Evolutionary conservation across 64 coral and sea anemone species (phyloP).

Genomic region (Montipora efflorescens): DNA sequence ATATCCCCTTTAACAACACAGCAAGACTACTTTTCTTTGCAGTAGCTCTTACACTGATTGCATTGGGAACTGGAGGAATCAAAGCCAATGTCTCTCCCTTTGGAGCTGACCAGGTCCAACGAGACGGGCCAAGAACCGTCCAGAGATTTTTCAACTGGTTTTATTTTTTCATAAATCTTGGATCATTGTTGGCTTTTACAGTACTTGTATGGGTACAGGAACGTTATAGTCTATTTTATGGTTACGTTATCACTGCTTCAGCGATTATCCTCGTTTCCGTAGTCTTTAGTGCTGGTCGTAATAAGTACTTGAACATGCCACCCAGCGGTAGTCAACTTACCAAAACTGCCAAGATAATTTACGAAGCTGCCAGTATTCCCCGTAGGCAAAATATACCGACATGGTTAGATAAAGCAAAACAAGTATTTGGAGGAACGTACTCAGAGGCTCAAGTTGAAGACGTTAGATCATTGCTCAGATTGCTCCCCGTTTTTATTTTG

Average conservation of each 20-base stretch:
- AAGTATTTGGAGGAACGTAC: slow-evolving; percentile 63
- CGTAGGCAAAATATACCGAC: background rate
- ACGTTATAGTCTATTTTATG: slow-evolving; percentile 52
- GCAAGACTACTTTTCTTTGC: slow-evolving; percentile 6
- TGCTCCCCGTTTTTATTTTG: slow-evolving; percentile 71
- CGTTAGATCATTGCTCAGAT: slow-evolving; percentile 69
- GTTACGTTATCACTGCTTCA: slow-evolving; percentile 60
- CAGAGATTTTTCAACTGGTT: slow-evolving; percentile 74
- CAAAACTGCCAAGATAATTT: slow-evolving; percentile 67
- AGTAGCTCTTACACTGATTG: slow-evolving; percentile 54
- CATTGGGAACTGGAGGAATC: slow-evolving; percentile 72
- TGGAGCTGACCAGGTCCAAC: slow-evolving; percentile 70
- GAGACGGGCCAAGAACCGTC: slow-evolving; percentile 26
- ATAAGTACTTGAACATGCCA: slow-evolving; percentile 63
- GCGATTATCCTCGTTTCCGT: slow-evolving; percentile 66
- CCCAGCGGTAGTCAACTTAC: slow-evolving; percentile 64
- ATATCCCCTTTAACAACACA: background rate
- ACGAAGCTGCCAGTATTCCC: slow-evolving; percentile 39
- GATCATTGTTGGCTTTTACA: slow-evolving; percentile 59
- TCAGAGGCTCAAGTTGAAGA: slow-evolving; percentile 70
- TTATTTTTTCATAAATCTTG: slow-evolving; percentile 81
- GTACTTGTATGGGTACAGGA: slow-evolving; percentile 66
- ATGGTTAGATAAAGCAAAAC: slow-evolving; percentile 72
- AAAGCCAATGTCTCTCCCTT: slow-evolving; percentile 80
- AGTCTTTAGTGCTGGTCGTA: slow-evolving; percentile 64